A percentile compares a stretch with the other conserved stretches of the same genome.
Conservation (phyloP, 2,797 vertebrate genomes). For the Sphaeramia orbicularis region DNA sequence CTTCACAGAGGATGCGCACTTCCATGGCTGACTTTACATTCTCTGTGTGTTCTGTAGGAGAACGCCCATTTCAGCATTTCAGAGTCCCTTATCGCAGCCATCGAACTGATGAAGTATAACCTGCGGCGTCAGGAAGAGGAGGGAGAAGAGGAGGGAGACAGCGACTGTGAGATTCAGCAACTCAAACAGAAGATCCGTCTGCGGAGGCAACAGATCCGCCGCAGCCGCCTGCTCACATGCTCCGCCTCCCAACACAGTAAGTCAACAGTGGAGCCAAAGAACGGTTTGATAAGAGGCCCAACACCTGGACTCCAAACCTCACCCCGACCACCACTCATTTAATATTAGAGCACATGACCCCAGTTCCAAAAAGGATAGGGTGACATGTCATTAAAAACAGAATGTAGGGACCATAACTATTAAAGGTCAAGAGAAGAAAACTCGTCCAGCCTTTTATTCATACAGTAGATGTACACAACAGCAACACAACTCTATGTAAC, state of each 20-base stretch:
- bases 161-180: constrained; percentile 95
- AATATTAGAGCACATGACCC: no score
- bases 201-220: constrained; percentile 95
- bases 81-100: constrained; percentile 96
- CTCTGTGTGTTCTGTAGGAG: constrained; percentile 83
- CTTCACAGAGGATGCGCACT: background rate
- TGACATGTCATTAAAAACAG: no score
- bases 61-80: constrained; percentile 99
- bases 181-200: constrained; percentile 97
- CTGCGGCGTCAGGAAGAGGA: constrained; percentile 82
- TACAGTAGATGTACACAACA: no score
- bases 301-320: background rate
- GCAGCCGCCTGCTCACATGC: constrained; percentile 80
- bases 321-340: no score
- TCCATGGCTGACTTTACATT: background rate
- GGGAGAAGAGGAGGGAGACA: constrained; percentile 89
- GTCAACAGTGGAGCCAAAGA: background rate
- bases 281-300: background rate
- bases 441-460: no score
- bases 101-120: constrained; percentile 99
- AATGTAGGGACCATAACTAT: no score
- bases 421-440: no score
- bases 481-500: no score
- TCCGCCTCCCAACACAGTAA: constrained; percentile 72
- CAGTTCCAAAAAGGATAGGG: no score